These are phyloP conservation scores for Gavia stellata DNA, from an alignment of 2,113 vertebrate species.

Conservation along the genomic window DNA sequence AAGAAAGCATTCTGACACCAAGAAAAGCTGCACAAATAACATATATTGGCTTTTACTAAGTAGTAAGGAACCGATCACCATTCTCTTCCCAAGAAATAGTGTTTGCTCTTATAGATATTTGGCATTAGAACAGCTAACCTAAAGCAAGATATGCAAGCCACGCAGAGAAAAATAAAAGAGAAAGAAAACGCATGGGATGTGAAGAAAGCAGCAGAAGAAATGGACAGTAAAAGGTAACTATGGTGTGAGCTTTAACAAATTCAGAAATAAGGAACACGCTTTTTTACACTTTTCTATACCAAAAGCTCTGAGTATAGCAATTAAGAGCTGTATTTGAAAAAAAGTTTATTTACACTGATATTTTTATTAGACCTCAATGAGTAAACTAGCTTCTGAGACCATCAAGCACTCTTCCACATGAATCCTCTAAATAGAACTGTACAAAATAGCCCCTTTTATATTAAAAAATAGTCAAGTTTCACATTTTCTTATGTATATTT, in stretches of 20 bases:
- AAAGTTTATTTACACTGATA: background rate
- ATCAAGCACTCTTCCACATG: background rate
- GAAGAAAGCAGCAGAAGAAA: background rate
- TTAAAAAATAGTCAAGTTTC: background rate
- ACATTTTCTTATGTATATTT: background rate
- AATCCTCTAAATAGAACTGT: background rate
- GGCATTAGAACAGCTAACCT: background rate
- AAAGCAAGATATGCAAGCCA: background rate
- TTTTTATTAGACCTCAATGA: background rate
- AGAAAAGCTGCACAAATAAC: background rate
- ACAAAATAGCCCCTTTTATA: background rate
- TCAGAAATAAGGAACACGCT: background rate
- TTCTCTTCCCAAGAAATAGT: background rate
- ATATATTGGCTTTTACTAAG: background rate
- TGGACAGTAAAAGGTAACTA: background rate
- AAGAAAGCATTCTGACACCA: background rate
- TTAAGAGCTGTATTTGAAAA: background rate
- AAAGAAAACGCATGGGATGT: background rate
- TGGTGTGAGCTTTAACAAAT: background rate
- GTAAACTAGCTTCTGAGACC: background rate
- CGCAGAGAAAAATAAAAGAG: background rate
- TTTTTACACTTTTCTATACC: background rate
- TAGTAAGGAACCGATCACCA: background rate
- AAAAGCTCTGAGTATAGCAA: background rate
- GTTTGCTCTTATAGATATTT: background rate